A percentile compares a stretch with the other conserved stretches of the same genome.
These are phyloP conservation scores for Glyphotaelius pellucidus DNA, from an alignment of 2,888 invertebrate species.

Conservation along the genomic window DNA sequence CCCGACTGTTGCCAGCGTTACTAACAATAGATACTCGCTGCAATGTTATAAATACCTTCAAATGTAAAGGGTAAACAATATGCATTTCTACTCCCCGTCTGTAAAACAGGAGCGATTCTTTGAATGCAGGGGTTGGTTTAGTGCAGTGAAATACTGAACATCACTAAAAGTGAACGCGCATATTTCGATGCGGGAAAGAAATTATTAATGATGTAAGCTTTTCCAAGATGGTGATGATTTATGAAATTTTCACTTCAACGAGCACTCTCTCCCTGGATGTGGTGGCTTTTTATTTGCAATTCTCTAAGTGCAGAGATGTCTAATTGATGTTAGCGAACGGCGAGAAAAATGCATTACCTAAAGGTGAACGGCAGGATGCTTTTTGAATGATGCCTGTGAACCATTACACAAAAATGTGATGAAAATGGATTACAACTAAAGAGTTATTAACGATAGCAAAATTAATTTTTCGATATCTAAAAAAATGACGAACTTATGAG, in stretches of 20 bases:
- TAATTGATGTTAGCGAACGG: slow-evolving; percentile 18
- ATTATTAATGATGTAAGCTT: slow-evolving; percentile 47
- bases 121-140: not conserved
- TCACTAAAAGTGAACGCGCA: slow-evolving; percentile 29
- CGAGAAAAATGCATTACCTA: not conserved
- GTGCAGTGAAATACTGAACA: slow-evolving; percentile 42
- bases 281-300: not conserved
- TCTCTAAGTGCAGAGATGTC: slow-evolving; percentile 28
- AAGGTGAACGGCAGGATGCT: not conserved
- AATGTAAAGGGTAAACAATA: not conserved
- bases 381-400: too few species aligned
- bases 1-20: too few species aligned
- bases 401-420: too few species aligned
- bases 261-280: not conserved
- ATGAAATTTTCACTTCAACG: slow-evolving; percentile 32
- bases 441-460: too few species aligned
- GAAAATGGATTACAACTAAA: too few species aligned
- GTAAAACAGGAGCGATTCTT: not conserved
- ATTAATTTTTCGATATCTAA: too few species aligned
- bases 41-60: too few species aligned
- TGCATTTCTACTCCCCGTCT: slow-evolving; percentile 13
- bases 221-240: slow-evolving; percentile 35
- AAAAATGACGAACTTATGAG: too few species aligned
- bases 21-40: too few species aligned
- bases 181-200: slow-evolving; percentile 38